Evolutionary conservation across 1,140 invertebrate species (phyloP), one percentile per base, ranked within the genome.

Genomic region (Zaprionus davidi): DNA sequence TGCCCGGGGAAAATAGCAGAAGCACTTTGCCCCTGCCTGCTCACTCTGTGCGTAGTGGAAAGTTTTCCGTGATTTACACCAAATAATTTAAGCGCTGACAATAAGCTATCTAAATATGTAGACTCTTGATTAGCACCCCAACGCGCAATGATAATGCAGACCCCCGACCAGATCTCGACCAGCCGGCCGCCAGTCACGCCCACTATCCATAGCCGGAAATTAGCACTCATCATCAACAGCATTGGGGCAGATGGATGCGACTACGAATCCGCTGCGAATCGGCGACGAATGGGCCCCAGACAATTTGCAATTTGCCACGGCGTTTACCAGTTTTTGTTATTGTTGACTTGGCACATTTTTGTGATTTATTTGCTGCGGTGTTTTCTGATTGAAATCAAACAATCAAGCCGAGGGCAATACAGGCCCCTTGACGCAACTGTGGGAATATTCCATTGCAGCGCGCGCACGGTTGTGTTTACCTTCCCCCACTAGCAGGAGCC

Each of bases 361-460:
- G 56, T 71, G 82, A 86, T 82, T 85, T 85, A 86, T 85, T 82
- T 85, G 79, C 62, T 34, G 82, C 72, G 76, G 77, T 62, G 51
- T 83, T 86, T 84, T 70, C 76, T 87, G 76, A 82, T 86, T 79
- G 71, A 82, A 86, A 82, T 86, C 78, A 79, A 79, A 77, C 74
- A 77, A 53, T 46, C 60, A 72, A 24, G 46, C 46, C 46, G 51
- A 38, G 38, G 26, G 46, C 44, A 71, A 44, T 26, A 26, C 24
- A 26, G 24, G 53, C 65, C 67, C 58, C 74, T 82, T 83, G 81
- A 83, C 82, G 78, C 82, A 81, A 81, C 85, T 90, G 84, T 88
- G 84, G 84, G 84, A 88, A 88, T 88, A 88, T 88, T 88, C 84
- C 84, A 88, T 57, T 88, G 84, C 80, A 86, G 79, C 76, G 68